phyloP scores from a whole-genome alignment of 2,113 vertebrate species.

The Psammodynastes pulverulentus region DNA sequence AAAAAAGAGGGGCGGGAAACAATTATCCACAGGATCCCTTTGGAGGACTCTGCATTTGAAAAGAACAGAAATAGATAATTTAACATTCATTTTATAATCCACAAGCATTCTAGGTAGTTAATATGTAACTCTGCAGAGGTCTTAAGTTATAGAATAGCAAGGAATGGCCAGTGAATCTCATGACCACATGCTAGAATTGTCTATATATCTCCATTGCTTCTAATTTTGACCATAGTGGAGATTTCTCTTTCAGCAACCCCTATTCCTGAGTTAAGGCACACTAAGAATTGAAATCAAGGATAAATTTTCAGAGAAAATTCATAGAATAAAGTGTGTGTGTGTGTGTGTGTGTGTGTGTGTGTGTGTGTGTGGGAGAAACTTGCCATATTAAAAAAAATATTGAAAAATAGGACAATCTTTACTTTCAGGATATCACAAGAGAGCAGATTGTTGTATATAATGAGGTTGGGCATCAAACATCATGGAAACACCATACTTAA shows the following conservation, averaged over 20 bases:
- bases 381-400: not conserved
- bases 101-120: not conserved
- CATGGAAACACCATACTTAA: not conserved
- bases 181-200: not conserved
- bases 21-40: slow-evolving; percentile 47
- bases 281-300: not conserved
- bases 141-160: not conserved
- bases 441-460: not conserved
- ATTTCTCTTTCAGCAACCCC: not conserved
- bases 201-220: not conserved
- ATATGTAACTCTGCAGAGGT: not conserved
- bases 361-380: too few species aligned
- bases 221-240: not conserved
- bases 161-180: not conserved
- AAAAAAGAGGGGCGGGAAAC: not conserved
- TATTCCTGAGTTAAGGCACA: not conserved
- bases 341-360: too few species aligned
- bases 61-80: slow-evolving; percentile 21
- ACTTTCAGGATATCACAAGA: not conserved
- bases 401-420: not conserved
- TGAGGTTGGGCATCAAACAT: not conserved
- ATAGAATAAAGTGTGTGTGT: not conserved
- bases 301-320: not conserved
- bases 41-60: slow-evolving; percentile 39
- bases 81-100: not conserved